phyloP scores from a whole-genome alignment of 2,113 vertebrate species.

The Rattus rattus region DNA sequence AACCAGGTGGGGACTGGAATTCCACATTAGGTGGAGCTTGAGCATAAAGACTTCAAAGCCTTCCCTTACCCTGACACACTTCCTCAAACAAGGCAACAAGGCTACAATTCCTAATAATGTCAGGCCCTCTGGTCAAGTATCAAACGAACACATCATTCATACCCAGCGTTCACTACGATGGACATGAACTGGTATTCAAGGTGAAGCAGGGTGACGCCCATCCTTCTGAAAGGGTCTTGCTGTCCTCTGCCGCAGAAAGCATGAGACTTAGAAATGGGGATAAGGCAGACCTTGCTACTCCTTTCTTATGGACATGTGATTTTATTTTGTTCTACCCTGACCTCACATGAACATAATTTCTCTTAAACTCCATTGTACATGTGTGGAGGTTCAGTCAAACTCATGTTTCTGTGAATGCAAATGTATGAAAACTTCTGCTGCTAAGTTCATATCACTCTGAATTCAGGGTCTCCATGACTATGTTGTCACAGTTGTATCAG shows the following conservation, averaged over 20 bases:
- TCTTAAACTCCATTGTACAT: background rate
- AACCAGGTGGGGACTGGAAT: no score
- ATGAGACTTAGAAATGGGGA: rapidly evolving
- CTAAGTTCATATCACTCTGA: background rate
- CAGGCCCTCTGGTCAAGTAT: no score
- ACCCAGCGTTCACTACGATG: background rate
- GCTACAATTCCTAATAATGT: no score
- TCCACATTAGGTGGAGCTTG: no score
- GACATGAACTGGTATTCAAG: background rate
- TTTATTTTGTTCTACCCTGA: background rate
- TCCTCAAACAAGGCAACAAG: no score
- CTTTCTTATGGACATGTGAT: background rate
- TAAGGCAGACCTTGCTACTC: background rate
- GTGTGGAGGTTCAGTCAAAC: background rate
- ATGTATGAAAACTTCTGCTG: background rate
- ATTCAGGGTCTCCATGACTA: background rate
- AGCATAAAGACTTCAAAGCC: no score
- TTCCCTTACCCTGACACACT: no score
- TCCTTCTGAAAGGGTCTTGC: background rate
- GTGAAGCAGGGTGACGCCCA: background rate
- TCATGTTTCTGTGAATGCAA: background rate
- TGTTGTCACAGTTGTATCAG: background rate
- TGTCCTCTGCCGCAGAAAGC: background rate
- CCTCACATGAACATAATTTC: background rate
- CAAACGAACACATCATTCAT: background rate